Conservation (phyloP, 2,797 vertebrate species). For the Coranthus polyacanthus region DNA sequence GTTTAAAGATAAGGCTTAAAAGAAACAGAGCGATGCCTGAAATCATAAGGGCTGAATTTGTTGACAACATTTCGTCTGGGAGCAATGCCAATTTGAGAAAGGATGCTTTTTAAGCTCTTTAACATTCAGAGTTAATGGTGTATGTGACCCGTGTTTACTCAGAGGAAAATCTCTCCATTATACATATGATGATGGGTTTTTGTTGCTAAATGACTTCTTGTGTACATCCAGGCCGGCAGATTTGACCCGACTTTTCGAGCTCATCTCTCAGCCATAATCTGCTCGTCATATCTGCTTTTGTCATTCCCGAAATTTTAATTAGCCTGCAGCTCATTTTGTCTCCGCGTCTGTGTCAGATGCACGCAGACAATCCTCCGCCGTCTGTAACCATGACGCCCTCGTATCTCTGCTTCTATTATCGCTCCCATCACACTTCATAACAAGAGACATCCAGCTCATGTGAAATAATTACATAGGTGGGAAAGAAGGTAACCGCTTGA, state of each 20-base stretch:
- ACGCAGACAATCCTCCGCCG: background rate
- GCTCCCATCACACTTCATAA: slow-evolving; percentile 18
- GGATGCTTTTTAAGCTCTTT: slow-evolving; percentile 48
- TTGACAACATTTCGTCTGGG: slow-evolving; percentile 21
- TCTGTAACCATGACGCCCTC: slow-evolving; percentile 48
- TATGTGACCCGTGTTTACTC: slow-evolving; percentile 29
- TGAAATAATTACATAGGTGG: slow-evolving; percentile 12
- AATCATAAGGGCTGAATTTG: slow-evolving; percentile 24
- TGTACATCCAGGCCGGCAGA: background rate
- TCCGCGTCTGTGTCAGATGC: slow-evolving; percentile 15
- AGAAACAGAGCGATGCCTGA: background rate
- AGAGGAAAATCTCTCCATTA: slow-evolving; percentile 7
- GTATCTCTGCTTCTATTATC: slow-evolving; percentile 41
- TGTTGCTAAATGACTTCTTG: slow-evolving; percentile 27
- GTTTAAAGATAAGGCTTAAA: too few relatives aligned
- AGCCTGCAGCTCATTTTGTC: slow-evolving; percentile 17
- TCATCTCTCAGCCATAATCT: slow-evolving; percentile 8
- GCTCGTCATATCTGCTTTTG: slow-evolving; percentile 2
- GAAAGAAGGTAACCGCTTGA: background rate
- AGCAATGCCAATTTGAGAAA: slow-evolving; percentile 14
- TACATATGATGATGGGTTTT: slow-evolving; percentile 15
- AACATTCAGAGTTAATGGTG: slow-evolving; percentile 31
- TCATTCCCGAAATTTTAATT: slow-evolving; percentile 16
- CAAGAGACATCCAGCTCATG: slow-evolving; percentile 14
- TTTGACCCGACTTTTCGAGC: slow-evolving; percentile 8